A percentile compares a stretch with the other conserved stretches of the same genome.
These are phyloP conservation scores for Leptopilina myrica DNA, from an alignment of 2,888 invertebrate species.

Conservation along the genomic window DNA sequence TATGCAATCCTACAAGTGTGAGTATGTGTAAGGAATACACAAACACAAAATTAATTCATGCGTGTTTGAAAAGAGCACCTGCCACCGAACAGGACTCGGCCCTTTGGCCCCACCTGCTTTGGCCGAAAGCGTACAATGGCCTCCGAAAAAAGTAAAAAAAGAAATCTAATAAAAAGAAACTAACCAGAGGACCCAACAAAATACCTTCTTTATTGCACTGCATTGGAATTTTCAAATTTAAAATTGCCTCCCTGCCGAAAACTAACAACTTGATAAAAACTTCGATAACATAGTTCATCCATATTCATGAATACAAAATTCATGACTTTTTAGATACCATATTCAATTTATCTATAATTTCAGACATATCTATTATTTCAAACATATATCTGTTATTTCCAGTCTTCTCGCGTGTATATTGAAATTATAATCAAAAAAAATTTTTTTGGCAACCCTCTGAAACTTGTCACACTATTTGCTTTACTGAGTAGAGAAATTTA, in stretches of 20 bases:
- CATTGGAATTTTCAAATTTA: background rate
- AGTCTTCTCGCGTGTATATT: background rate
- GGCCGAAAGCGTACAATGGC: constrained; percentile 59
- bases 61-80: constrained; percentile 64
- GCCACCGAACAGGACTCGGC: constrained; percentile 60
- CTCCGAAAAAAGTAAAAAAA: constrained; percentile 50
- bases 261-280: background rate
- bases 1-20: constrained; percentile 21
- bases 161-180: constrained; percentile 2
- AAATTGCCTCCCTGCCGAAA: background rate
- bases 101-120: constrained; percentile 65
- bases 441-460: background rate
- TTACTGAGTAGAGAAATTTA: constrained; percentile 1
- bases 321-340: too few species aligned
- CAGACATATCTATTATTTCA: background rate
- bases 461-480: constrained; percentile 8
- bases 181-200: constrained; percentile 44
- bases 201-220: constrained; percentile 16
- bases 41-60: constrained; percentile 47
- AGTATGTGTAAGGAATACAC: constrained; percentile 30
- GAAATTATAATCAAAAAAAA: background rate
- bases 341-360: too few species aligned
- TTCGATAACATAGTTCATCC: too few species aligned
- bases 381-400: too few species aligned
- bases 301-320: too few species aligned